A percentile compares a stretch with the other conserved stretches of the same genome.
These are phyloP conservation scores for Zophobas atratus DNA, from an alignment of 1,140 invertebrate genomes.

Conservation along the genomic window DNA sequence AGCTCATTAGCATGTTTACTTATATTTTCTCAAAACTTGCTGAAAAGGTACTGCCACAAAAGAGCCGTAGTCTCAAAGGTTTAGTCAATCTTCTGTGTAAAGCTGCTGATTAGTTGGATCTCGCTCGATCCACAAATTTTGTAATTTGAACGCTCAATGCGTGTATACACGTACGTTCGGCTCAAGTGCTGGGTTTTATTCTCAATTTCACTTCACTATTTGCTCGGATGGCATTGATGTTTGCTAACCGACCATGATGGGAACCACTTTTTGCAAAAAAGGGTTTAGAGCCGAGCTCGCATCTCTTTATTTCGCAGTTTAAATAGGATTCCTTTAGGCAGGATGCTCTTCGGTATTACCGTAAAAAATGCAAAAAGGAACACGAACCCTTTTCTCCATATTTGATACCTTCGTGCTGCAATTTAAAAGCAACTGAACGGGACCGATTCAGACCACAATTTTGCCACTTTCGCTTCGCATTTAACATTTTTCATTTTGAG, in stretches of 20 bases:
- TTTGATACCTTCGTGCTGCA: too few species aligned
- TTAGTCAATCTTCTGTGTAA: too few species aligned
- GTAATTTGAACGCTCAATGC: too few species aligned
- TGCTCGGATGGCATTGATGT: too few species aligned
- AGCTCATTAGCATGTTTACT: constrained; percentile 41
- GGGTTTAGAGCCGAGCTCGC: not conserved
- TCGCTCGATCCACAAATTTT: too few species aligned
- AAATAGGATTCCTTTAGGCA: not conserved
- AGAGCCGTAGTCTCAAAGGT: not conserved
- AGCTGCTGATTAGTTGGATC: too few species aligned
- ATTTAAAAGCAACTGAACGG: not conserved
- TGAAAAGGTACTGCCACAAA: constrained; percentile 9
- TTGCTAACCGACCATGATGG: not conserved
- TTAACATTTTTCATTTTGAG: too few species aligned
- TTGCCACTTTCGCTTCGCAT: too few species aligned
- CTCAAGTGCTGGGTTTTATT: too few species aligned
- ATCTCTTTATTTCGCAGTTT: not conserved
- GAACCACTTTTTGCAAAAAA: not conserved
- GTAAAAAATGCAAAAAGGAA: constrained; percentile 1
- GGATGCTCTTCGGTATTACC: not conserved
- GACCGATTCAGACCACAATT: not conserved
- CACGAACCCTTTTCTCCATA: not conserved
- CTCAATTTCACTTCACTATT: too few species aligned
- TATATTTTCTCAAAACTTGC: constrained; percentile 27
- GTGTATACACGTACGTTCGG: too few species aligned